A percentile compares a stretch with the other conserved stretches of the same genome.
phyloP scores from a whole-genome alignment of 2,113 vertebrate genomes.

The Colaptes auratus region DNA sequence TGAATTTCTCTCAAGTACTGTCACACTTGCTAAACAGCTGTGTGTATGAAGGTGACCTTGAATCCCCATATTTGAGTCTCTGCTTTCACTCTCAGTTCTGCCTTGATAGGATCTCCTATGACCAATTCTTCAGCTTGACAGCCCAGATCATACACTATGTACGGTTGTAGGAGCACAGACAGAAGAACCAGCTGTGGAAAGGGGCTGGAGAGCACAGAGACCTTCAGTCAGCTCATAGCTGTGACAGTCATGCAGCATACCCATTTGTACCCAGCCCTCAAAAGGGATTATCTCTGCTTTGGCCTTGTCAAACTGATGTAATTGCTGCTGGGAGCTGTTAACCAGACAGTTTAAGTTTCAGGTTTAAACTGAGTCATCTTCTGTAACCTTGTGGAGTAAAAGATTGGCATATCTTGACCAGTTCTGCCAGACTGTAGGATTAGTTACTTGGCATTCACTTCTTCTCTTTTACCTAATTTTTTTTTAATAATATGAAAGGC shows the following conservation, averaged over 20 bases:
- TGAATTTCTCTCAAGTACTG: constrained; percentile 46
- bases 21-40: constrained; percentile 35
- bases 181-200: neutral
- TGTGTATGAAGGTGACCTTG: constrained; percentile 56
- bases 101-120: neutral
- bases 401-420: neutral
- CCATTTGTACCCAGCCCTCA: no score
- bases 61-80: neutral
- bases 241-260: no score
- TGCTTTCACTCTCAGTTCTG: neutral
- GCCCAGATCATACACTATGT: neutral
- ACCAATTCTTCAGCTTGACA: neutral
- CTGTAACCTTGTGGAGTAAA: neutral
- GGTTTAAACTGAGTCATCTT: neutral
- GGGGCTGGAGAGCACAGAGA: neutral
- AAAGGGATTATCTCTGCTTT: neutral
- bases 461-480: neutral
- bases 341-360: neutral
- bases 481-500: neutral
- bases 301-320: neutral
- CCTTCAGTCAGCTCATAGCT: neutral
- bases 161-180: neutral
- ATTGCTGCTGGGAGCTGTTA: neutral
- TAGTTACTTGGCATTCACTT: neutral
- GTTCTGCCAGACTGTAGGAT: neutral